A percentile compares a stretch with the other conserved stretches of the same genome.
phyloP scores from a whole-genome alignment of 2,888 invertebrate genomes.

The Masnerella sp. region DNA sequence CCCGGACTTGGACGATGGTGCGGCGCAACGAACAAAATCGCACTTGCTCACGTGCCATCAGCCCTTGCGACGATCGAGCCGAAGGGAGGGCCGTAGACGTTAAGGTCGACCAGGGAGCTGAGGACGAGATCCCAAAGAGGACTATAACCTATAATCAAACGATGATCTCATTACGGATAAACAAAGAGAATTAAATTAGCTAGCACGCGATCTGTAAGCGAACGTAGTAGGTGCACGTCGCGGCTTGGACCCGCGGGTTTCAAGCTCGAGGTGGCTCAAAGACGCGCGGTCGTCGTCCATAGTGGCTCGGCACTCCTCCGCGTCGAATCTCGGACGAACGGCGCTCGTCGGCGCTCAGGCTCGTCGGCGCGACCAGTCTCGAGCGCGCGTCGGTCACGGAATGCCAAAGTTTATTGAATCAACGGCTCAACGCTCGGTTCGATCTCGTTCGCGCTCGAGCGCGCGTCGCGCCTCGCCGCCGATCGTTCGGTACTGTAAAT shows the following conservation, averaged over 20 bases:
- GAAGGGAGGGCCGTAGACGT: conserved; percentile 60
- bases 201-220: conserved; percentile 67
- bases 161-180: conserved; percentile 77
- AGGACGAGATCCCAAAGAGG: conserved; percentile 77
- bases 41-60: conserved; percentile 57
- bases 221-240: conserved; percentile 55
- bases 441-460: conserved; percentile 13
- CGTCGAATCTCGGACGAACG: conserved; percentile 43
- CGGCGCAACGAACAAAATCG: conserved; percentile 38
- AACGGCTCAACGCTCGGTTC: conserved; percentile 1
- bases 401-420: conserved; percentile 24
- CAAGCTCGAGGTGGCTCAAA: conserved; percentile 56
- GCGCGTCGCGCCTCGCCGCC: conserved; percentile 26
- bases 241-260: conserved; percentile 22
- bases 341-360: conserved; percentile 53
- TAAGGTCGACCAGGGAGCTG: conserved; percentile 65
- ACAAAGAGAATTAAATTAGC: conserved; percentile 75
- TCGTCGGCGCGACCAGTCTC: conserved; percentile 33
- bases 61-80: conserved; percentile 46
- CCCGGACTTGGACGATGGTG: conserved; percentile 44
- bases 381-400: conserved; percentile 10
- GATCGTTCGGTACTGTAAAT: conserved; percentile 50
- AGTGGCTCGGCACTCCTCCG: conserved; percentile 47
- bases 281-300: conserved; percentile 58
- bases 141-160: conserved; percentile 77